Evolutionary conservation across 1,140 invertebrate genomes (phyloP).

Genomic region (Galendromus occidentalis): DNA sequence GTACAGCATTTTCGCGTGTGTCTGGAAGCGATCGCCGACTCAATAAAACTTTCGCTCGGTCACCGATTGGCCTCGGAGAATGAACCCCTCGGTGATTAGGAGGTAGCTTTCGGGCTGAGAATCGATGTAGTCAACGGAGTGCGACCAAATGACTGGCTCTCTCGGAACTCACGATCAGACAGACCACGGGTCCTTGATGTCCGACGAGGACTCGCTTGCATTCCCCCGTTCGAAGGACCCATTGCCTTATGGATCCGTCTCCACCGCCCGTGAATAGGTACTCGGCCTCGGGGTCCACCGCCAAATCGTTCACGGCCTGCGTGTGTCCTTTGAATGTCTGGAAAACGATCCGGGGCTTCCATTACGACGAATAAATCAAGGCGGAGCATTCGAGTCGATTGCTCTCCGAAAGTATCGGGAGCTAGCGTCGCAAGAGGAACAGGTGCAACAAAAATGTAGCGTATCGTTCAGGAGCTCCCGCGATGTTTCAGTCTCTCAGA

Average conservation of each 20-base stretch:
- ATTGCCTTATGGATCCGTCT: slow-evolving; percentile 31
- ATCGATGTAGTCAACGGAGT: neutral
- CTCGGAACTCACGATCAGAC: slow-evolving; percentile 27
- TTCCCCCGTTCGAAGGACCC: slow-evolving; percentile 31
- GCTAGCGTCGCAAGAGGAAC: too few species aligned
- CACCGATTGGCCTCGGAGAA: neutral
- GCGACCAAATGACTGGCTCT: too few species aligned
- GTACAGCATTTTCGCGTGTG: slow-evolving; percentile 34
- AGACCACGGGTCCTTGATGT: slow-evolving; percentile 33
- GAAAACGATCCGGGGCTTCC: neutral
- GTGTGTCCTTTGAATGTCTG: slow-evolving; percentile 28
- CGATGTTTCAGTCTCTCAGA: too few species aligned
- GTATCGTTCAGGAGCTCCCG: too few species aligned
- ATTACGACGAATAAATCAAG: too few species aligned
- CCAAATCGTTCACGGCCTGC: slow-evolving; percentile 33
- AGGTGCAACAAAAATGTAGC: too few species aligned
- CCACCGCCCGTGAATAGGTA: slow-evolving; percentile 33
- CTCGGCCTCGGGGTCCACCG: slow-evolving; percentile 27
- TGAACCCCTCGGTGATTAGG: neutral
- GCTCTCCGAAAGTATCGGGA: too few species aligned
- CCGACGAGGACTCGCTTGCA: slow-evolving; percentile 29
- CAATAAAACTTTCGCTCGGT: neutral
- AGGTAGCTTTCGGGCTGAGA: neutral
- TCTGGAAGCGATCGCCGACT: too few species aligned
- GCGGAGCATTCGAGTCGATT: too few species aligned